These are phyloP conservation scores for Odocoileus virginianus DNA, from an alignment of 2,113 vertebrate genomes.

Conservation along the genomic window DNA sequence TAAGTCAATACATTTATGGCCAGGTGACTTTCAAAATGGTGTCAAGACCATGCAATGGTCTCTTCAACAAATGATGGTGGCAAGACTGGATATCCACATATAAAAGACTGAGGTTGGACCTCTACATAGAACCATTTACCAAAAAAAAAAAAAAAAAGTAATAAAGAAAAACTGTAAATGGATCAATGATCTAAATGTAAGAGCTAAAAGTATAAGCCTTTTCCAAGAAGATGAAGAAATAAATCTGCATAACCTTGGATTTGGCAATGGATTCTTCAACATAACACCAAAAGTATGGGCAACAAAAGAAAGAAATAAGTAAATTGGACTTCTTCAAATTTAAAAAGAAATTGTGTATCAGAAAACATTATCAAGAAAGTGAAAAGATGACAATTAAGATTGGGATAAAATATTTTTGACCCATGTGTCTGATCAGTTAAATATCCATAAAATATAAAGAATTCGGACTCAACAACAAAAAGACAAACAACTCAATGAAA, in stretches of 20 bases:
- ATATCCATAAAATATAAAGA: background rate
- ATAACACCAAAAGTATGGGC: background rate
- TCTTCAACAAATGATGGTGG: background rate
- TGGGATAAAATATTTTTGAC: background rate
- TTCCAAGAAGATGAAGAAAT: background rate
- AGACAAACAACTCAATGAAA: background rate
- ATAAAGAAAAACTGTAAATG: background rate
- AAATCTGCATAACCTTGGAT: background rate
- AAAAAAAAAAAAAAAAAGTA: background rate
- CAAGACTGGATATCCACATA: background rate
- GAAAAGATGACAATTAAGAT: background rate
- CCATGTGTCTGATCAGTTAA: background rate
- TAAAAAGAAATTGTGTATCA: background rate
- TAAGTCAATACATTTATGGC: background rate
- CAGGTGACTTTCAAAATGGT: background rate
- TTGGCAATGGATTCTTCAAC: background rate
- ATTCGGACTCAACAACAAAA: background rate
- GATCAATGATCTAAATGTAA: background rate
- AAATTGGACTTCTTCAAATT: background rate
- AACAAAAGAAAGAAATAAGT: background rate
- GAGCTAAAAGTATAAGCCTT: background rate
- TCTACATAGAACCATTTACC: background rate
- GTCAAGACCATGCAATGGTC: background rate
- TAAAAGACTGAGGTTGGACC: background rate
- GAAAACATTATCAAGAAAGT: background rate